Evolutionary conservation across 2,888 invertebrate genomes (phyloP), one percentile per base, ranked within the genome.

Genomic region (Congeria kusceri): DNA sequence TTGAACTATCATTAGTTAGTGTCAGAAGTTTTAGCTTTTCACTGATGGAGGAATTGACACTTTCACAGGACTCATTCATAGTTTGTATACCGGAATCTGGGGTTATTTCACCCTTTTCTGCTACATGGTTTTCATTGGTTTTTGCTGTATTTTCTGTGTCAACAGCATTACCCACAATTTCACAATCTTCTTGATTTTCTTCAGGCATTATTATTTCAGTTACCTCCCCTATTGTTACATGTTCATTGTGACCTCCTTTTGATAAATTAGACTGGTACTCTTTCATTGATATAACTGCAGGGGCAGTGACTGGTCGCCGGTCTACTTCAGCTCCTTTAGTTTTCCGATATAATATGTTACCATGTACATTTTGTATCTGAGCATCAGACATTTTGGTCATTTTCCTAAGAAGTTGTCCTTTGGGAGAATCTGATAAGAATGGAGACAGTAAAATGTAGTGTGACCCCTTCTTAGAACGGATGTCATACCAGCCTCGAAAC

Each of bases 401-500:
- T 62, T 82, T 83, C 27, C 75, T 66, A 20, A 84, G 58, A 25
- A 88, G 80, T n/a, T 77, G 75, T 1, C 88, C 89, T 59, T 87
- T 82, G 9, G 80, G 82, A 3, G 88, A 87, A 53, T 84, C 75
- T 3, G 83, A 79, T 63, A 77, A 86, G 25, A 86, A 80, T 18
- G 85, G 87, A 7, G 87, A 81, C 18, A 86, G 83, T 9, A 89
- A 73, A 58, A 91, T 84, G 63, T 77, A 84, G 72, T 91, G 91
- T 7, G 78, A 67, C n/a, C 90, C 90, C 65, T 77, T 81, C 59
- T 84, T 82, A 11, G 83, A 84, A 49, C 84, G 84, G 5, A 84
- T 84, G 13, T 77, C 83, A 72, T 85, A 84, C 91, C 90, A 91
- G 13, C 90, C 91, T 29, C 91, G 82, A 64, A 84, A 89, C 76